Evolutionary conservation across 1,140 invertebrate species (phyloP).

Genomic region (Maconellicoccus hirsutus): DNA sequence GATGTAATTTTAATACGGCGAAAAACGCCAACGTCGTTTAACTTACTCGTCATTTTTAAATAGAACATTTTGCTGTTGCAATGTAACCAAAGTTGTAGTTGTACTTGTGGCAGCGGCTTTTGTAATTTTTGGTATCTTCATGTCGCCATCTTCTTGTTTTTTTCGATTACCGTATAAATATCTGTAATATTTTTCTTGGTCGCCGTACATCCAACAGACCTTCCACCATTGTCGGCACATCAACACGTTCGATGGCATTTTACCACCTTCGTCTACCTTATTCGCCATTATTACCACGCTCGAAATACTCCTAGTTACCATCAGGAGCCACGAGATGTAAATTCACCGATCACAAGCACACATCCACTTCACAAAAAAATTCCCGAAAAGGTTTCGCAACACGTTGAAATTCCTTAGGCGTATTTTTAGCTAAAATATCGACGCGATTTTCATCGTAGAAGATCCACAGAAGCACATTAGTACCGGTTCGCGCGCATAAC

Average conservation of each 20-base stretch:
- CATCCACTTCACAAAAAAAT: no score
- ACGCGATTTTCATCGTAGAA: no score
- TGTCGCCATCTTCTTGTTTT: neutral
- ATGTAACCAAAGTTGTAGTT: neutral
- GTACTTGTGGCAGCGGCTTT: neutral
- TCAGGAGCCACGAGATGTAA: neutral
- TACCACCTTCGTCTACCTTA: neutral
- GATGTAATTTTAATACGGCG: no score
- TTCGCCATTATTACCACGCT: constrained; percentile 3
- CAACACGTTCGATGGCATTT: constrained; percentile 45
- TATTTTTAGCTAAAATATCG: no score
- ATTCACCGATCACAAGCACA: neutral
- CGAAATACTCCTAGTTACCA: neutral
- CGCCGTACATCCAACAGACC: constrained; percentile 72
- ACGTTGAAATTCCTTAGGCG: no score
- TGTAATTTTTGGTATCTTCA: constrained; percentile 23
- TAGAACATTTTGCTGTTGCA: neutral
- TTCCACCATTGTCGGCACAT: constrained; percentile 81
- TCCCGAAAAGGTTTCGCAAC: no score
- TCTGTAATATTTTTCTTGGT: constrained; percentile 69
- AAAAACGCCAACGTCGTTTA: no score
- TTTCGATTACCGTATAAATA: constrained; percentile 56
- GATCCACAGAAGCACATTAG: constrained; percentile 9
- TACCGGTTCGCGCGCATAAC: constrained; percentile 12
- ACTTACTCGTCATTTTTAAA: neutral